Conservation (phyloP, 2,888 invertebrate genomes). For the Aplocera efformata region DNA sequence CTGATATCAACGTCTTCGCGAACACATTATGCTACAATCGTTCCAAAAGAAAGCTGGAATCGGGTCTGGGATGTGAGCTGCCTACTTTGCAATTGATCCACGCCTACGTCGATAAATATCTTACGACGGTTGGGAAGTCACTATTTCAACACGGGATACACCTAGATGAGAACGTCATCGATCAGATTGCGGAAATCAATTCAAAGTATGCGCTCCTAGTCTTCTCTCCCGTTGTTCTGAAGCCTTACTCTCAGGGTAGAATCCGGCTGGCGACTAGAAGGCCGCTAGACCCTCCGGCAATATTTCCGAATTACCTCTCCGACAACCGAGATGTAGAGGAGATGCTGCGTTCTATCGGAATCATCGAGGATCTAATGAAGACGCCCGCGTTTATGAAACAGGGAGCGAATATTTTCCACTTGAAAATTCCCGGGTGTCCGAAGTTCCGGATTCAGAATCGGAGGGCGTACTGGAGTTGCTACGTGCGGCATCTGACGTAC, state of each 20-base stretch:
- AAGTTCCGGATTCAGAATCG: constrained; percentile 5
- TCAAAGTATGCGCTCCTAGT: constrained; percentile 35
- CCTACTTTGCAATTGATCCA: constrained; percentile 49
- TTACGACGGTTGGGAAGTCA: constrained; percentile 24
- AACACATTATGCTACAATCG: constrained; percentile 54
- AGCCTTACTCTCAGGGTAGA: constrained; percentile 44
- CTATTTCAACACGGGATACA: constrained; percentile 28
- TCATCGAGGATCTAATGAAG: constrained; percentile 42
- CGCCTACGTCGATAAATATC: constrained; percentile 38
- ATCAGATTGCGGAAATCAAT: constrained; percentile 40
- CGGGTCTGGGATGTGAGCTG: constrained; percentile 40
- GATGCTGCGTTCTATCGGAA: constrained; percentile 39
- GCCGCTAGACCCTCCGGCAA: constrained; percentile 39
- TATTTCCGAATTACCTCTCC: constrained; percentile 48
- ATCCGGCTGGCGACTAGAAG: constrained; percentile 44
- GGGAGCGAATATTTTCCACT: constrained; percentile 37
- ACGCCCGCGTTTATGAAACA: constrained; percentile 30
- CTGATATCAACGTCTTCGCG: constrained; percentile 43
- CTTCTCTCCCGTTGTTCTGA: constrained; percentile 42
- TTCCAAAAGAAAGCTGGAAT: constrained; percentile 27
- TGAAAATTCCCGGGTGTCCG: constrained; percentile 43
- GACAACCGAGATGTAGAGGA: constrained; percentile 45
- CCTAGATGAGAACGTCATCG: constrained; percentile 31
- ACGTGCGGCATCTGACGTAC: constrained; percentile 51
- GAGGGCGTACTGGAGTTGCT: constrained; percentile 50